Percentiles rank a stretch among this genome's conserved stretches.
Conservation (phyloP, 2,113 vertebrate genomes). For the Climacteris rufus region DNA sequence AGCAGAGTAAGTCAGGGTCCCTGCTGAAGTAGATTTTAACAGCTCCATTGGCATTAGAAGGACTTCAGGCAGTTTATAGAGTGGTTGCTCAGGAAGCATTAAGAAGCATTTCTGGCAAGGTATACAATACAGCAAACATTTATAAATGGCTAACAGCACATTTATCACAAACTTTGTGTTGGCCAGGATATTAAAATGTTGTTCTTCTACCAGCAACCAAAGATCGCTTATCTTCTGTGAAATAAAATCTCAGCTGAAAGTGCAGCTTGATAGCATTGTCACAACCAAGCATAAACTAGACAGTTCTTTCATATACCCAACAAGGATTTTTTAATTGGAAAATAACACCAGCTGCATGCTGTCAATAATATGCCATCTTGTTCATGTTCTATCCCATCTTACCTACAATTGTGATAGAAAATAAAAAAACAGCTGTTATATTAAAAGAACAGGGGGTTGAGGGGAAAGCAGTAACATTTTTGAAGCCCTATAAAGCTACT, state of each 20-base stretch:
- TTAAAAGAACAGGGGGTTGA: neutral
- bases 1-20: neutral
- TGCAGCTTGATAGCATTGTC: neutral
- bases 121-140: neutral
- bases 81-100: neutral
- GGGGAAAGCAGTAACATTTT: neutral
- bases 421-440: conserved; percentile 33
- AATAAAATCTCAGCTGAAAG: neutral
- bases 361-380: conserved; percentile 12
- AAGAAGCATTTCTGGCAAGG: neutral
- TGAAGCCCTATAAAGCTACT: neutral
- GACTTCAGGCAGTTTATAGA: neutral
- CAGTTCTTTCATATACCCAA: conserved; percentile 10
- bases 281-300: neutral
- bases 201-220: neutral
- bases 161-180: neutral
- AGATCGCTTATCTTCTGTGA: neutral
- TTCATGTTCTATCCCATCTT: neutral
- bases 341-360: conserved; percentile 28
- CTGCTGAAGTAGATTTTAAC: neutral
- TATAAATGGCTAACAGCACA: neutral
- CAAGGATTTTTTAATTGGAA: conserved; percentile 32
- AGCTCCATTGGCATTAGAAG: neutral
- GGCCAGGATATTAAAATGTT: neutral
- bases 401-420: neutral